Evolutionary conservation across 1,140 invertebrate species (phyloP).

Genomic region (Ylistrum balloti): DNA sequence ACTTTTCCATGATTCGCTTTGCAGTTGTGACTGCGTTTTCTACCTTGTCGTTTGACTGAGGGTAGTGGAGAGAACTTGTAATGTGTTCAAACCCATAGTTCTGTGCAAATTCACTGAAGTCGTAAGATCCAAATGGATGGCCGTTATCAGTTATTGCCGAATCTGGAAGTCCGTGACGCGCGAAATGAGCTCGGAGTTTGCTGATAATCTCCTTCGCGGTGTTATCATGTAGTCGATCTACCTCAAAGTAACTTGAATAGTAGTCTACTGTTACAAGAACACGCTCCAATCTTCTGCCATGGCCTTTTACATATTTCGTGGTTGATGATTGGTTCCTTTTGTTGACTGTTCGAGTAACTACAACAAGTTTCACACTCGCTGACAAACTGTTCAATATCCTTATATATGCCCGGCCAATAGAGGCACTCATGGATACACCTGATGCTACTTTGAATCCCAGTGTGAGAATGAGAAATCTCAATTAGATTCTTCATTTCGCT

Average conservation of each 20-base stretch:
- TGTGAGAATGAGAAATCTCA: slow-evolving; percentile 48
- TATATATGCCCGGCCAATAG: slow-evolving; percentile 42
- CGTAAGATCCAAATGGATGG: slow-evolving; percentile 57
- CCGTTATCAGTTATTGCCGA: slow-evolving; percentile 65
- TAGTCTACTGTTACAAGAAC: slow-evolving; percentile 62
- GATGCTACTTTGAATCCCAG: slow-evolving; percentile 44
- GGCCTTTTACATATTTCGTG: neutral
- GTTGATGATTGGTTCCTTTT: neutral
- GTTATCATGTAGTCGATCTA: slow-evolving; percentile 57
- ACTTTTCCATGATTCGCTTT: neutral
- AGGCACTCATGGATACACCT: slow-evolving; percentile 29
- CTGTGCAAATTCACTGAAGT: neutral
- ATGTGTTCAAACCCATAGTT: neutral
- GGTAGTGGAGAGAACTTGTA: neutral
- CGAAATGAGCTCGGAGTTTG: slow-evolving; percentile 60
- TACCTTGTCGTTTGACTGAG: neutral
- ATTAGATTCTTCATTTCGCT: neutral
- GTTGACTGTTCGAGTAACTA: neutral
- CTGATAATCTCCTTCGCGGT: slow-evolving; percentile 61
- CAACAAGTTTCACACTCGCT: neutral
- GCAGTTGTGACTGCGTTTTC: too few species aligned
- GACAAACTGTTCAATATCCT: neutral
- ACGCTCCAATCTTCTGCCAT: neutral
- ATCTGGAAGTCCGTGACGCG: too few species aligned
- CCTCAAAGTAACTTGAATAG: slow-evolving; percentile 58